Conservation (phyloP, 2,888 invertebrate species). For the Adineta ricciae region DNA sequence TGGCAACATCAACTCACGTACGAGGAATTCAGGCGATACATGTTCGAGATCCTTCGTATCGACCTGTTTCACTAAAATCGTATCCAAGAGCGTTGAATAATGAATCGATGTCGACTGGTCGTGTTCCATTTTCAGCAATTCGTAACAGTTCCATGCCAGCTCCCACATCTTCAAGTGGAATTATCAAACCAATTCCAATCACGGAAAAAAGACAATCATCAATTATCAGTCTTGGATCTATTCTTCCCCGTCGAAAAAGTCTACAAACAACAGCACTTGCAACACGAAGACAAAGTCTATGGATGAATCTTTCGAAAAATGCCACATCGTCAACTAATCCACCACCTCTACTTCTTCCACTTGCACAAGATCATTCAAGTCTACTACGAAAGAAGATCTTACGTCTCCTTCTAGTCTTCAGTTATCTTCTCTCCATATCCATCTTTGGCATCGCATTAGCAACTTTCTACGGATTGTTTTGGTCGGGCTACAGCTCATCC, state of each 20-base stretch:
- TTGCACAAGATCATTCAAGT: not conserved
- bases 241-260: not conserved
- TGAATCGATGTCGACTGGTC: not conserved
- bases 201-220: not conserved
- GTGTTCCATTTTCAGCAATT: not conserved
- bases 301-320: not conserved
- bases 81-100: not conserved
- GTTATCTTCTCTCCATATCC: not conserved
- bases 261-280: not conserved
- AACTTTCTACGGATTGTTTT: not conserved
- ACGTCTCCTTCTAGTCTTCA: not conserved
- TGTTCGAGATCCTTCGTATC: not conserved
- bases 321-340: not conserved
- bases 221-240: not conserved
- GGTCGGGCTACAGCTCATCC: not conserved
- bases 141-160: not conserved
- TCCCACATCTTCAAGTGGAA: not conserved
- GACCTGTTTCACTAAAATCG: not conserved
- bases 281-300: not conserved
- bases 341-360: not conserved
- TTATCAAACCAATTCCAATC: not conserved
- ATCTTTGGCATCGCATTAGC: not conserved
- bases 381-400: not conserved
- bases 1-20: not conserved
- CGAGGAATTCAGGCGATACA: not conserved